phyloP scores from a whole-genome alignment of 1,140 invertebrate species.

The Polyergus mexicanus region DNA sequence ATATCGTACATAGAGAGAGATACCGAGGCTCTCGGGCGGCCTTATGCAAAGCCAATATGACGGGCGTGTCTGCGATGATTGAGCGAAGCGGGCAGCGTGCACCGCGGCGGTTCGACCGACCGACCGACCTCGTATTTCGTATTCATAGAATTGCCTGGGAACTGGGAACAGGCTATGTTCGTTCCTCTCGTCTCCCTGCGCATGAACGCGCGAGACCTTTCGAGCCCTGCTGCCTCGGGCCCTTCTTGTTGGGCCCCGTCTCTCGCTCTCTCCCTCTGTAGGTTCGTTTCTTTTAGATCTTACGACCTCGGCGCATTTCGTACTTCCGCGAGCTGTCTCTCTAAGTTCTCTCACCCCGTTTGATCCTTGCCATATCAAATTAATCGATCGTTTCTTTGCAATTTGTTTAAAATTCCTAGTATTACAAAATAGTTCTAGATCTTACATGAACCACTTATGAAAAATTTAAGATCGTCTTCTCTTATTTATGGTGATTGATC shows the following conservation, averaged over 20 bases:
- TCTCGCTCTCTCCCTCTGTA: slow-evolving; percentile 35
- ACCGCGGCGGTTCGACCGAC: slow-evolving; percentile 64
- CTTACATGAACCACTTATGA: background rate
- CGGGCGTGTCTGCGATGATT: slow-evolving; percentile 83
- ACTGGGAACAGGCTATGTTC: slow-evolving; percentile 72
- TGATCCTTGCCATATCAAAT: background rate
- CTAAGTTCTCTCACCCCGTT: background rate
- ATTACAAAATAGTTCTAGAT: too few relatives aligned
- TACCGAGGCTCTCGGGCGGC: slow-evolving; percentile 68
- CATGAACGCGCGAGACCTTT: slow-evolving; percentile 64
- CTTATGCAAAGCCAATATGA: slow-evolving; percentile 82
- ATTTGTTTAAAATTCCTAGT: background rate
- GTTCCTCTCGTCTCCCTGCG: slow-evolving; percentile 64
- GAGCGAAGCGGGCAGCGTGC: slow-evolving; percentile 76
- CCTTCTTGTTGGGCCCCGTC: background rate
- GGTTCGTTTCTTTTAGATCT: slow-evolving; percentile 47
- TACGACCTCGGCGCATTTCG: slow-evolving; percentile 51
- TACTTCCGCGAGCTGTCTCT: slow-evolving; percentile 16
- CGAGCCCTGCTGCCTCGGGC: slow-evolving; percentile 65
- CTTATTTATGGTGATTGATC: slow-evolving; percentile 39
- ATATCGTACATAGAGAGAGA: slow-evolving; percentile 34
- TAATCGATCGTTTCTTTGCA: background rate
- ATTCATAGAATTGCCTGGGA: slow-evolving; percentile 83
- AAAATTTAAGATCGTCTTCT: background rate
- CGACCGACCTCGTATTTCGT: slow-evolving; percentile 82